phyloP scores from a whole-genome alignment of 1,140 invertebrate species.

The Lasioglossum albipes region DNA sequence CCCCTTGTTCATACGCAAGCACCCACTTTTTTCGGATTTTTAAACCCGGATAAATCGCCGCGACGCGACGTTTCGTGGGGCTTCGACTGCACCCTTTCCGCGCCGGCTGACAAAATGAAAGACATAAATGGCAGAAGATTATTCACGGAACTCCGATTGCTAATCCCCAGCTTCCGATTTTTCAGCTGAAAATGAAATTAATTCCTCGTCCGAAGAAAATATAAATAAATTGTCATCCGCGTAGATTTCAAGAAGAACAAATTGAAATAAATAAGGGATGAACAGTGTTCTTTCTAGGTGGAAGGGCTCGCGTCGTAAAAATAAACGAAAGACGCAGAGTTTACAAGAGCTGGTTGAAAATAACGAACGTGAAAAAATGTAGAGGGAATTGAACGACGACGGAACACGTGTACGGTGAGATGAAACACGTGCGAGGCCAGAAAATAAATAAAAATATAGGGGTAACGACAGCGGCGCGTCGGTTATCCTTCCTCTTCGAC shows the following conservation, averaged over 20 bases:
- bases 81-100: neutral
- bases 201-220: neutral
- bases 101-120: neutral
- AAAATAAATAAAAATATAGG: neutral
- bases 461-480: no score
- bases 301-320: neutral
- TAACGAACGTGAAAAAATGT: neutral
- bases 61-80: neutral
- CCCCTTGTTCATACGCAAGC: constrained; percentile 31
- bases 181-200: neutral
- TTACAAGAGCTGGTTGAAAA: neutral
- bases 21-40: constrained; percentile 16
- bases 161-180: no score
- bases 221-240: neutral
- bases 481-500: no score
- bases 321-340: neutral
- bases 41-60: constrained; percentile 10
- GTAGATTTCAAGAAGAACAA: no score
- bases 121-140: no score
- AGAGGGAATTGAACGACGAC: neutral
- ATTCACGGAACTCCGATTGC: no score
- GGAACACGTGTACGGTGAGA: neutral
- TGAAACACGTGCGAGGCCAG: neutral
- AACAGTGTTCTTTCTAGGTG: neutral
- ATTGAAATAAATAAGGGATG: no score